These are phyloP conservation scores for Eidolon dupreanum DNA, from an alignment of 2,797 vertebrate genomes.

Conservation along the genomic window DNA sequence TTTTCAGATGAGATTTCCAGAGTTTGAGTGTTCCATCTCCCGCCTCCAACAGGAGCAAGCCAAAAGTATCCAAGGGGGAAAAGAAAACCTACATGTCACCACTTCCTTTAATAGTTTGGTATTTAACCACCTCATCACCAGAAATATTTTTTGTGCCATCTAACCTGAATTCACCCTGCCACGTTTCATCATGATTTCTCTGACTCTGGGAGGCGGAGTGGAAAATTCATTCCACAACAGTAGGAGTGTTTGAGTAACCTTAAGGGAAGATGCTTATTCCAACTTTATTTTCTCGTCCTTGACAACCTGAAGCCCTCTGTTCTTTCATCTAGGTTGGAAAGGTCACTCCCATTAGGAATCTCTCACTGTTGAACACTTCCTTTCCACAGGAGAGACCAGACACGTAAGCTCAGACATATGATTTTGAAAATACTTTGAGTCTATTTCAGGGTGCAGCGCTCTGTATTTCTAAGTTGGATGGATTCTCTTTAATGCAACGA, in stretches of 20 bases:
- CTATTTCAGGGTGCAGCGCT: neutral
- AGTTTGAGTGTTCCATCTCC: neutral
- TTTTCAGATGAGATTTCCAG: neutral
- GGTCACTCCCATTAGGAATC: neutral
- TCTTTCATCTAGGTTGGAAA: neutral
- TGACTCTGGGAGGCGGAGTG: conserved; percentile 7
- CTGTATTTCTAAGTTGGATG: neutral
- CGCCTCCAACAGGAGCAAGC: neutral
- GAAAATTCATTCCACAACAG: neutral
- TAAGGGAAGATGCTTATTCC: neutral
- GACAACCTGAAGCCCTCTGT: neutral
- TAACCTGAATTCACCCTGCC: conserved; percentile 52
- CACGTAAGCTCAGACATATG: neutral
- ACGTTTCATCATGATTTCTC: neutral
- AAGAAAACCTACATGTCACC: neutral
- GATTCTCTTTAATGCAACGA: neutral
- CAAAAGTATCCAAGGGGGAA: neutral
- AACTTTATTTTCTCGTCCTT: neutral
- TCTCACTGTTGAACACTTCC: neutral
- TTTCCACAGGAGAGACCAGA: neutral
- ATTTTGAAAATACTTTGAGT: neutral
- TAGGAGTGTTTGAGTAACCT: conserved; percentile 9
- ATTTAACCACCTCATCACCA: conserved; percentile 43
- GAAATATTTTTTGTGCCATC: neutral
- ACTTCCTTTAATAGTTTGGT: conserved; percentile 46